phyloP scores from a whole-genome alignment of 2,113 vertebrate species.

The Poicephalus gulielmi region DNA sequence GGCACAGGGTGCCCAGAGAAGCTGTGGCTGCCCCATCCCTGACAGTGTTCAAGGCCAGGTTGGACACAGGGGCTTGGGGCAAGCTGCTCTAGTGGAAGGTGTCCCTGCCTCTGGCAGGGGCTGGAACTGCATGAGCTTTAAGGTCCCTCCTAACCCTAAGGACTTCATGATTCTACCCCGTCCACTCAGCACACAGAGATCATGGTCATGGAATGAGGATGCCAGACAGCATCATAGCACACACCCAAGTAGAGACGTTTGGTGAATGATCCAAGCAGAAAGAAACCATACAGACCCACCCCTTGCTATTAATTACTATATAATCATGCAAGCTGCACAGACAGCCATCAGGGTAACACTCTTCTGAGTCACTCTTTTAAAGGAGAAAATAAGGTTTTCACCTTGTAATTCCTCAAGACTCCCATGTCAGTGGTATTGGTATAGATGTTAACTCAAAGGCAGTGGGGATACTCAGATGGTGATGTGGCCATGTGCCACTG shows the following conservation, averaged over 20 bases:
- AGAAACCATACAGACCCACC: background rate
- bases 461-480: accelerated
- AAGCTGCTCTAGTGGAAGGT: background rate
- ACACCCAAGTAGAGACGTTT: background rate
- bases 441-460: background rate
- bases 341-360: accelerated
- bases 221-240: background rate
- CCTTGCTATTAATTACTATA: background rate
- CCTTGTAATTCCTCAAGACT: background rate
- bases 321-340: background rate
- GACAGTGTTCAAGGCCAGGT: too few relatives aligned
- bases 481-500: background rate
- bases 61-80: background rate
- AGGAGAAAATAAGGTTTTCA: background rate
- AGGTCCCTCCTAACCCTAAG: background rate
- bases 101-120: background rate
- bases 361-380: background rate
- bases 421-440: background rate
- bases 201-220: background rate
- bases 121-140: background rate
- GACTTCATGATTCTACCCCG: background rate
- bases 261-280: accelerated
- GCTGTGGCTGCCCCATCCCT: too few relatives aligned
- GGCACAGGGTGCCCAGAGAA: too few relatives aligned
- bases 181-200: background rate